Conservation (phyloP, 2,113 vertebrate species). For the Triplophysa rosa region DNA sequence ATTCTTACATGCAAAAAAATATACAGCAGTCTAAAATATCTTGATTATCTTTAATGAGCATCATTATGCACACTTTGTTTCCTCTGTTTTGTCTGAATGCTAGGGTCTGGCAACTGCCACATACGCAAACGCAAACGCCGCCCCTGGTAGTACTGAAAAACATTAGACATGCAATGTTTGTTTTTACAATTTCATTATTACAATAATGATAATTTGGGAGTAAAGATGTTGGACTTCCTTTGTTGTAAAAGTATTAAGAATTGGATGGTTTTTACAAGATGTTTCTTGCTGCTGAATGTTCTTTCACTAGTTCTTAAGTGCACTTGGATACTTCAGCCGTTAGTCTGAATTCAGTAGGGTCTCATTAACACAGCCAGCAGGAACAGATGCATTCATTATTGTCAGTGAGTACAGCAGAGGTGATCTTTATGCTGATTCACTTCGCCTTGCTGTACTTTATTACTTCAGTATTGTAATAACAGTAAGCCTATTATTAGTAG, state of each 20-base stretch:
- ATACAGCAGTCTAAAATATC: too few species aligned
- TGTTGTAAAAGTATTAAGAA: not conserved
- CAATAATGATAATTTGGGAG: not conserved
- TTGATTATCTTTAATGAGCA: too few species aligned
- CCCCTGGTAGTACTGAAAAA: too few species aligned
- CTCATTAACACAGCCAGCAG: conserved; percentile 12
- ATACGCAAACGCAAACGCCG: too few species aligned
- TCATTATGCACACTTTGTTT: too few species aligned
- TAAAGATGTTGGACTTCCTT: too few species aligned
- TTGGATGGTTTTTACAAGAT: too few species aligned
- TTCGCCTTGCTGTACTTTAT: not conserved
- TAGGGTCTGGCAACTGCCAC: too few species aligned
- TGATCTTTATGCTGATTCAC: not conserved
- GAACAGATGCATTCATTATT: conserved; percentile 26
- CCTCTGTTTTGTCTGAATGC: too few species aligned
- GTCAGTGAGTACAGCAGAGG: not conserved
- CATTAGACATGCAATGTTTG: too few species aligned
- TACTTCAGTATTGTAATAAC: not conserved
- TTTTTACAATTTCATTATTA: not conserved
- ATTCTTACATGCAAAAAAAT: too few species aligned
- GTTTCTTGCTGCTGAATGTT: not conserved
- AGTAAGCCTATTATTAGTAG: not conserved
- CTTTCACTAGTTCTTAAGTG: not conserved
- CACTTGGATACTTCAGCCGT: not conserved
- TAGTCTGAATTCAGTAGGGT: conserved; percentile 2